A percentile compares a stretch with the other conserved stretches of the same genome.
These are phyloP conservation scores for Kryptolebias ocellatus DNA, from an alignment of 2,797 vertebrate genomes.

Conservation along the genomic window DNA sequence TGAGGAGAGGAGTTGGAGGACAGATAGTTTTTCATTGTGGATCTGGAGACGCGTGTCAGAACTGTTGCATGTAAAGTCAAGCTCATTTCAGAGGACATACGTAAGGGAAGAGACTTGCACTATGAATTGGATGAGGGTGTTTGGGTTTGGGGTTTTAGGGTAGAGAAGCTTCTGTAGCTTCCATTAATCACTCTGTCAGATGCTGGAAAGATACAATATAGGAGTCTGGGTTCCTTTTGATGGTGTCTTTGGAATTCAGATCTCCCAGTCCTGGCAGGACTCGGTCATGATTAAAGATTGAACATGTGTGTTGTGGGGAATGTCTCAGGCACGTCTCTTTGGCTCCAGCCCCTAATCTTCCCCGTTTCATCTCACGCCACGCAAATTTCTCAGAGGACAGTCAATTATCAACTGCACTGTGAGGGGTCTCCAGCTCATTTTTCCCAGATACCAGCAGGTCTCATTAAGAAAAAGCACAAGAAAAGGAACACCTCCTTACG, in stretches of 20 bases:
- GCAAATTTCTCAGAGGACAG: slow-evolving; percentile 41
- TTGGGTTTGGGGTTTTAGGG: slow-evolving; percentile 39
- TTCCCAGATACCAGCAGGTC: slow-evolving; percentile 37
- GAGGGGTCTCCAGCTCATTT: slow-evolving; percentile 29
- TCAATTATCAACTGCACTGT: slow-evolving; percentile 39
- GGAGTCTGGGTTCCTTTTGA: slow-evolving; percentile 47
- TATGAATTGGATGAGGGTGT: slow-evolving; percentile 25
- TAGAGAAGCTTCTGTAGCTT: slow-evolving; percentile 42
- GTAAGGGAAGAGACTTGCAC: neutral
- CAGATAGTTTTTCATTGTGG: slow-evolving; percentile 49
- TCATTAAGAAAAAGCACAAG: slow-evolving; percentile 38
- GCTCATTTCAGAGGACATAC: slow-evolving; percentile 20
- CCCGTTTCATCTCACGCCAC: slow-evolving; percentile 61
- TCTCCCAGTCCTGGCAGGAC: slow-evolving; percentile 67
- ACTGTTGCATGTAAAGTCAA: slow-evolving; percentile 17
- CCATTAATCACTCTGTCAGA: slow-evolving; percentile 66
- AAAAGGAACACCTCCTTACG: slow-evolving; percentile 38
- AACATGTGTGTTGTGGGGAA: slow-evolving; percentile 65
- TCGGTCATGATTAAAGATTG: slow-evolving; percentile 74
- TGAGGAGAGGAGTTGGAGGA: slow-evolving; percentile 36
- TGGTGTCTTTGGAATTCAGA: slow-evolving; percentile 62
- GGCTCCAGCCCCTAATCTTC: slow-evolving; percentile 48
- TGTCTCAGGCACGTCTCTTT: slow-evolving; percentile 43
- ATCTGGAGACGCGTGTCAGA: slow-evolving; percentile 41
- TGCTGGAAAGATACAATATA: slow-evolving; percentile 32